Evolutionary conservation across 64 coral and sea anemone genomes (phyloP).

Genomic region (Dendronephthya gigantea): DNA sequence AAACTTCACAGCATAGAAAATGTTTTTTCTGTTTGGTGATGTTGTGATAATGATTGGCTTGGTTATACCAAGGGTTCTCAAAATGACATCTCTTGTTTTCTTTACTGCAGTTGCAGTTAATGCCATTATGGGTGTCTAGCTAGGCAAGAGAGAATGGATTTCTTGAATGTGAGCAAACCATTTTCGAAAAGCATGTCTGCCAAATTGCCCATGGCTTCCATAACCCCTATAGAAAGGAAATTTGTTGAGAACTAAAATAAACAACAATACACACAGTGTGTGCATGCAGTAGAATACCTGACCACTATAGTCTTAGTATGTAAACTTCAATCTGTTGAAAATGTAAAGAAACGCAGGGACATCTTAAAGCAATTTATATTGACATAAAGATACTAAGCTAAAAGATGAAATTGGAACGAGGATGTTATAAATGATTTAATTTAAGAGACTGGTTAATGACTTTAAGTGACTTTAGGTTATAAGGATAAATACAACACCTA

Average conservation of each 20-base stretch:
- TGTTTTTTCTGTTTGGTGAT: background rate
- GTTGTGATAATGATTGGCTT: background rate
- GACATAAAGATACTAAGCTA: too few relatives aligned
- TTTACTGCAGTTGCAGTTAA: constrained; percentile 10
- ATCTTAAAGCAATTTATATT: too few relatives aligned
- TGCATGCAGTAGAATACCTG: too few relatives aligned
- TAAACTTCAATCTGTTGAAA: too few relatives aligned
- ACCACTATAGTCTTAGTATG: too few relatives aligned
- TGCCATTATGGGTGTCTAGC: background rate
- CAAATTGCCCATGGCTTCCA: background rate
- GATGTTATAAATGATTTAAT: too few relatives aligned
- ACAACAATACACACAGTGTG: too few relatives aligned
- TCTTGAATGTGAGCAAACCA: background rate
- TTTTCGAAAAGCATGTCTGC: background rate
- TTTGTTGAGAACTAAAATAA: background rate
- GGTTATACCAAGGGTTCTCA: background rate
- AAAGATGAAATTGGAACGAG: too few relatives aligned
- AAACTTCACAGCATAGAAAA: background rate
- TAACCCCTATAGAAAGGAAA: background rate
- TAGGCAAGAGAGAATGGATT: background rate
- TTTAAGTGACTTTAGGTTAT: too few relatives aligned
- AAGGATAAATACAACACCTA: background rate
- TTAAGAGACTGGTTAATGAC: too few relatives aligned
- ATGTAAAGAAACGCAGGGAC: too few relatives aligned
- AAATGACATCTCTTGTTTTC: constrained; percentile 7